Evolutionary conservation across 2,113 vertebrate genomes (phyloP), one percentile per base, ranked within the genome.

Genomic region (Arizona elegans): DNA sequence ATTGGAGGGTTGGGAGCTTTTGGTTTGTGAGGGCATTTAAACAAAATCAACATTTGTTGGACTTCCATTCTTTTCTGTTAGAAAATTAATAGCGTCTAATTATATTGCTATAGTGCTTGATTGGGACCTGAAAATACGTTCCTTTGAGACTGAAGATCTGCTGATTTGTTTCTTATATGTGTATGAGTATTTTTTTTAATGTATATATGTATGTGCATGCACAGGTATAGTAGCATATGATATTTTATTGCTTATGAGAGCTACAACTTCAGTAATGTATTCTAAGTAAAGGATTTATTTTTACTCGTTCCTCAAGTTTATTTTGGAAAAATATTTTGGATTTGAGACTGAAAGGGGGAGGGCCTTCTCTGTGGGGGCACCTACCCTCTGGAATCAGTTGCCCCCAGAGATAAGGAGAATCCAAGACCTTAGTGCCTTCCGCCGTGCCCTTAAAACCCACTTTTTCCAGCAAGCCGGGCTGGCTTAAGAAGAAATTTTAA

Each of bases 161-260:
- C 17, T 81, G 70, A 70, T 92, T 56, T 92, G 29, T 21, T 29
- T 12, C 94, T 88, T 95, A 95, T 94, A 92, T 96, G 95, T 52
- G 24, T 87, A 6, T 87, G 4, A n/a, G 43, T 53, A 24, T 81
- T 81, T 43, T 33, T 33, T 19, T 33, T 47, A 15, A 75, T 21
- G 17, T 53, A 17, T n/a, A 53, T 87, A 29, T n/a, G 43, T 87
- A 24, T n/a, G 50, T 3, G 96, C 93, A 94, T 95, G 93, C 93
- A 93, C 96, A 94, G 90, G 52, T 94, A 86, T 89, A 86, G 19
- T 19, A 90, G 88, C 38, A 55, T 62, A 47, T 43, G 59, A n/a
- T 55, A 52, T n/a, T 6, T 10, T 70, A 17, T 62, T 54, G 81
- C 59, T 62, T 86, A 53, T 43, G 54, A 55, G 7, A 13, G 38